Evolutionary conservation across 1,140 invertebrate genomes (phyloP).

Genomic region (Akabosia matsudoensis): DNA sequence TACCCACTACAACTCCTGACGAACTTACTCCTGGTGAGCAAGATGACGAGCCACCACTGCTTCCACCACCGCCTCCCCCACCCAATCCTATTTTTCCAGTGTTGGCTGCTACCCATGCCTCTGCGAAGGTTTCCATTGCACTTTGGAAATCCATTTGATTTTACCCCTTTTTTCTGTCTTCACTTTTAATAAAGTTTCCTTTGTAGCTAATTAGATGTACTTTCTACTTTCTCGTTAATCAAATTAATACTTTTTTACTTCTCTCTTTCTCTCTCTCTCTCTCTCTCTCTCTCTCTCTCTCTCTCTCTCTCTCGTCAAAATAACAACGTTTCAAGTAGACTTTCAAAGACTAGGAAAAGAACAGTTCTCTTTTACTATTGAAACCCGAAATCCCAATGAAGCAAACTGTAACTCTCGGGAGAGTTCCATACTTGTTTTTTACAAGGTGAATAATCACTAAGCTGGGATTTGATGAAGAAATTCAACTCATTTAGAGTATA

Average conservation of each 20-base stretch:
- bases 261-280: too few relatives aligned
- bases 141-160: conserved; percentile 46
- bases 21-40: background rate
- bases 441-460: too few relatives aligned
- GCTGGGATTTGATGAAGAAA: too few relatives aligned
- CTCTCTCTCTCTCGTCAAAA: too few relatives aligned
- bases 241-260: conserved; percentile 20
- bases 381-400: too few relatives aligned
- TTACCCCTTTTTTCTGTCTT: background rate
- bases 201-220: background rate
- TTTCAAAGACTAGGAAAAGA: too few relatives aligned
- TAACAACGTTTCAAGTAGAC: too few relatives aligned
- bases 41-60: conserved; percentile 47
- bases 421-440: too few relatives aligned
- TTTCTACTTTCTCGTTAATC: conserved; percentile 20
- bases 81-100: conserved; percentile 58
- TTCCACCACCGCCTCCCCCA: conserved; percentile 43
- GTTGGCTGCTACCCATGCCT: conserved; percentile 92
- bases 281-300: too few relatives aligned
- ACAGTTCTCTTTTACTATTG: too few relatives aligned
- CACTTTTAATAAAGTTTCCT: background rate
- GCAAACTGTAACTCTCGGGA: too few relatives aligned
- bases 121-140: conserved; percentile 93
- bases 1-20: background rate
- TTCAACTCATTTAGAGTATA: too few relatives aligned